These are phyloP conservation scores for Cheiracanthium punctorium DNA, from an alignment of 2,888 invertebrate species.

Conservation along the genomic window DNA sequence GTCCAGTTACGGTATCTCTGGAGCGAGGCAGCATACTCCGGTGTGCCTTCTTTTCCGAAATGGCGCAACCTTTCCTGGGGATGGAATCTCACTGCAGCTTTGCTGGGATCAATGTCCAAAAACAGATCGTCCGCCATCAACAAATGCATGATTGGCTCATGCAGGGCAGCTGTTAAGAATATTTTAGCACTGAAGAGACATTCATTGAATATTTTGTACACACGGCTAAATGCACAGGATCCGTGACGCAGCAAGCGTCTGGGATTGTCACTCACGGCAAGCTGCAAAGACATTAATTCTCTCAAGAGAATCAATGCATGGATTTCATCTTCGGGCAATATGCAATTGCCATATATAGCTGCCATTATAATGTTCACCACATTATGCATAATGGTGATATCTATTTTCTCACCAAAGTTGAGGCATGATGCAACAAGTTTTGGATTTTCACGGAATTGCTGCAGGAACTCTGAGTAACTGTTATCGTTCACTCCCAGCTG, in stretches of 20 bases:
- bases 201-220: conserved; percentile 92
- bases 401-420: conserved; percentile 81
- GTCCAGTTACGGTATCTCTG: conserved; percentile 87
- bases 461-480: conserved; percentile 83
- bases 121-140: conserved; percentile 93
- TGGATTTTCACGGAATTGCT: conserved; percentile 83
- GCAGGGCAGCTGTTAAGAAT: conserved; percentile 93
- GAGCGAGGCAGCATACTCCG: conserved; percentile 84
- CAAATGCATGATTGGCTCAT: conserved; percentile 87
- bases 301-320: conserved; percentile 81
- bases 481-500: conserved; percentile 87
- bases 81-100: conserved; percentile 79
- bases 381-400: conserved; percentile 74
- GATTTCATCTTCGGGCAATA: conserved; percentile 85
- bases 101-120: conserved; percentile 93
- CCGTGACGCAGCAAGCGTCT: conserved; percentile 86
- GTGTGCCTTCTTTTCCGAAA: conserved; percentile 86
- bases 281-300: conserved; percentile 84
- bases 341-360: conserved; percentile 84
- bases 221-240: conserved; percentile 88
- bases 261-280: conserved; percentile 76
- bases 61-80: conserved; percentile 81
- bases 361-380: conserved; percentile 80
- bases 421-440: conserved; percentile 83
- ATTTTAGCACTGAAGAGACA: conserved; percentile 92